A percentile compares a stretch with the other conserved stretches of the same genome.
phyloP scores from a whole-genome alignment of 2,797 vertebrate genomes.

The Galago senegalensis region DNA sequence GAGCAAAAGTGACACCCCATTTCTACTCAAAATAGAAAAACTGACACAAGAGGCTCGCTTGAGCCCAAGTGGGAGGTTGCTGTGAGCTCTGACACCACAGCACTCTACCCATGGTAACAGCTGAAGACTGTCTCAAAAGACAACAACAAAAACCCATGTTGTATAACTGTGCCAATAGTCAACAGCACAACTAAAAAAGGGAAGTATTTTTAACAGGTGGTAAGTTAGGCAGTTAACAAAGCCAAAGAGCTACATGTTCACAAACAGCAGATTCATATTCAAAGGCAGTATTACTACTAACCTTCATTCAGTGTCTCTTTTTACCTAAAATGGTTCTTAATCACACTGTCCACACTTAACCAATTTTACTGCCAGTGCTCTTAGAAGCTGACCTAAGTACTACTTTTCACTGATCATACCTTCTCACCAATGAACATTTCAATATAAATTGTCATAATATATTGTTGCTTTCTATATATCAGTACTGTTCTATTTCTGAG shows the following conservation, averaged over 20 bases:
- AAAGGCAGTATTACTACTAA: not conserved
- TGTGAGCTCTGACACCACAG: no score
- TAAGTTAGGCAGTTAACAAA: slow-evolving; percentile 20
- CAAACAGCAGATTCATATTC: not conserved
- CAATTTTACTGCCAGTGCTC: not conserved
- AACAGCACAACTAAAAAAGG: slow-evolving; percentile 16
- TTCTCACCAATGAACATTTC: not conserved
- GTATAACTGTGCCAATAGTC: not conserved
- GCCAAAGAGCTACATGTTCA: not conserved
- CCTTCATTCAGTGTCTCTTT: not conserved
- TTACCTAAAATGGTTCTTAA: not conserved
- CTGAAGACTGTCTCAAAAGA: no score
- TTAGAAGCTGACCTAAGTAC: not conserved
- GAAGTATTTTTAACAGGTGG: slow-evolving; percentile 44
- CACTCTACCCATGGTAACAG: no score
- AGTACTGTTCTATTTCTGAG: not conserved
- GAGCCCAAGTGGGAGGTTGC: no score
- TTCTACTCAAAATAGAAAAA: no score
- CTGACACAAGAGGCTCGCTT: no score
- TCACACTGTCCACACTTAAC: not conserved
- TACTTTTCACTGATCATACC: not conserved
- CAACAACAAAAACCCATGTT: not conserved
- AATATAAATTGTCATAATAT: not conserved
- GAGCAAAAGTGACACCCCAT: no score
- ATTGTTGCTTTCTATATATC: not conserved